phyloP scores from a whole-genome alignment of 2,113 vertebrate species.

The Felis catus region DNA sequence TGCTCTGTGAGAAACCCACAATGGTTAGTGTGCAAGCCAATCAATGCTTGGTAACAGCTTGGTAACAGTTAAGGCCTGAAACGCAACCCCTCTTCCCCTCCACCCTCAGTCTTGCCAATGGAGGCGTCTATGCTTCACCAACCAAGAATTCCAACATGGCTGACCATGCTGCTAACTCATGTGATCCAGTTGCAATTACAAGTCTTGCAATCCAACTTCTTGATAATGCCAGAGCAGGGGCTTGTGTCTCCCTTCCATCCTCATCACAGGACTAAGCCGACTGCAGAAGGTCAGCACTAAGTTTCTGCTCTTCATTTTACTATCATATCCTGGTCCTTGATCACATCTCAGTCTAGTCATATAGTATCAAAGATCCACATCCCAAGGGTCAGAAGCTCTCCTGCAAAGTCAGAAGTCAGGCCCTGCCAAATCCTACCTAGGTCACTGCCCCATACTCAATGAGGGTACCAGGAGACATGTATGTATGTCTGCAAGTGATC shows the following conservation, averaged over 20 bases:
- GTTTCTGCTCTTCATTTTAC: background rate
- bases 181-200: background rate
- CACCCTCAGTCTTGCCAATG: background rate
- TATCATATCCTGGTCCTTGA: background rate
- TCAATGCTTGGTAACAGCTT: background rate
- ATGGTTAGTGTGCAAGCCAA: background rate
- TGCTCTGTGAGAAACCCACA: background rate
- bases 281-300: background rate
- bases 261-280: background rate
- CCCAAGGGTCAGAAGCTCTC: background rate
- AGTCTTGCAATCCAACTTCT: background rate
- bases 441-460: background rate
- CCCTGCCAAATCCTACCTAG: background rate
- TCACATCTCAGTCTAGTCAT: background rate
- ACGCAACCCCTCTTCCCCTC: too few species aligned
- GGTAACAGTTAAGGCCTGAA: background rate
- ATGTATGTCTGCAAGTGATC: background rate
- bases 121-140: background rate
- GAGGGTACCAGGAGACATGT: rapidly evolving
- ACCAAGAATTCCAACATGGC: background rate
- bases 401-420: background rate
- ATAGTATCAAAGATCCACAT: background rate
- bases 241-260: background rate
- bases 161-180: background rate
- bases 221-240: background rate